Base-by-base conservation (phyloP, 2,113 vertebrate genomes). In the Condylura cristata region DNA sequence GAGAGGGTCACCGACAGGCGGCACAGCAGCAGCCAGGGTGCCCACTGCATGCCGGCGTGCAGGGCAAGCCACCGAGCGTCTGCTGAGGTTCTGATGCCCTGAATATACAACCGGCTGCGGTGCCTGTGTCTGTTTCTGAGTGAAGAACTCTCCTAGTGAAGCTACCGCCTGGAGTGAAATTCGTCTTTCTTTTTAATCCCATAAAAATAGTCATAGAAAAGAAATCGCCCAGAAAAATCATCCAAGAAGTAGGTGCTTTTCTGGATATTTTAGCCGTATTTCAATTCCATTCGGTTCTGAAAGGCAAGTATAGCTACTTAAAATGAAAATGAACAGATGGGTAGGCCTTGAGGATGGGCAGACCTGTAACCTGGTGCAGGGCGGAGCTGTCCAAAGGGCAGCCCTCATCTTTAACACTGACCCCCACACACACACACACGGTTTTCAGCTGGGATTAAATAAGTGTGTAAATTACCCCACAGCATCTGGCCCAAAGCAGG, bases 131-230 rank as follows among this genome's bases (percentile, higher is more conserved):
- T 28, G 17, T 37, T 37, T 37, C 65, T 18, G 14, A 51, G 48
- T 51, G 48, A 51, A 3, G 16, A 17, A 17, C 48, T 92, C 79
- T 60, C 91, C 78, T 72, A 84, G 39, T 37, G 32, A 63, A 70
- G 17, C 61, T 32, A 76, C 26, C 75, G 65, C 8, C 68, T 83
- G 60, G 84, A 51, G 60, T 18, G 78, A 76, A 91, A 78, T 34
- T 34, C 63, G 7, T 58, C 53, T 51, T 51, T 93, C 26, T 44
- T 88, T 61, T 84, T 34, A 37, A n/a, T 72, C 87, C 71, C 56
- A 83, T 70, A 37, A 93, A 96, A 92, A 61, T 8, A 60, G 58
- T 65, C 81, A 87, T 6, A 28, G 39, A 81, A 90, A 96, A 91
- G 8, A 72, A 89, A 88, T 37, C 37, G 78, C 37, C 37, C 66